Evolutionary conservation across 2,797 vertebrate species (phyloP), one percentile per base, ranked within the genome.

Genomic region (Sebastes hubbsi): DNA sequence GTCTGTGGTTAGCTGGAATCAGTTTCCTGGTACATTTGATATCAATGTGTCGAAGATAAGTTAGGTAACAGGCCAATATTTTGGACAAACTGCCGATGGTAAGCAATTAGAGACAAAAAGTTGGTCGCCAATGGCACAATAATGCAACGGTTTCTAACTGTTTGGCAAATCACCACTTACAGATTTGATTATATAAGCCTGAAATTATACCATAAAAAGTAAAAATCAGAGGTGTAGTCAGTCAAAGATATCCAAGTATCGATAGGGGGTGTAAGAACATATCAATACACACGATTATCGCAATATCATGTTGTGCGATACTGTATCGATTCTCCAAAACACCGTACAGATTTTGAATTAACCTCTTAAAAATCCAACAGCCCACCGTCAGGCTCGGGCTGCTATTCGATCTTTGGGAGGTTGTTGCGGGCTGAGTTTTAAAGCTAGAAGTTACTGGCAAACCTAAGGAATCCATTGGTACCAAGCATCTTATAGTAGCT

Each of bases 1-100:
- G 29, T 32, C 30, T 29, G 4, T 38, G 56, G n/a, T 64, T 54
- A 4, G 22, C 27, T 54, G 61, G 32, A 64, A 67, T 66, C 25
- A 13, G n/a, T 20, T 80, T 84, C 68, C 56, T 49, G 55, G 64
- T 75, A 29, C 46, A 32, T 71, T 22, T 36, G 55, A 63, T 27
- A 54, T 20, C 4, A 72, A 1, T 4, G 27, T 30, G 46, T 30
- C 18, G 38, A 65, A 34, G 42, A 46, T 4, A 55, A 46, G n/a
- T 42, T 4, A 14, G 22, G 9, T 59, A 13, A 36, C 2, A 3
- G 11, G 25, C 46, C 36, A 59, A 79, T 34, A 20, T 3, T 5
- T 24, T 13, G n/a, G 4, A 20, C 30, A 25, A 3, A 20, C 14
- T 52, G 60, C 9, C 42, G 16, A n/a, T 27, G 56, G 16, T 42